Percentiles rank a stretch among this genome's conserved stretches.
Conservation (phyloP, 2,113 vertebrate genomes). For the Sprattus sprattus region DNA sequence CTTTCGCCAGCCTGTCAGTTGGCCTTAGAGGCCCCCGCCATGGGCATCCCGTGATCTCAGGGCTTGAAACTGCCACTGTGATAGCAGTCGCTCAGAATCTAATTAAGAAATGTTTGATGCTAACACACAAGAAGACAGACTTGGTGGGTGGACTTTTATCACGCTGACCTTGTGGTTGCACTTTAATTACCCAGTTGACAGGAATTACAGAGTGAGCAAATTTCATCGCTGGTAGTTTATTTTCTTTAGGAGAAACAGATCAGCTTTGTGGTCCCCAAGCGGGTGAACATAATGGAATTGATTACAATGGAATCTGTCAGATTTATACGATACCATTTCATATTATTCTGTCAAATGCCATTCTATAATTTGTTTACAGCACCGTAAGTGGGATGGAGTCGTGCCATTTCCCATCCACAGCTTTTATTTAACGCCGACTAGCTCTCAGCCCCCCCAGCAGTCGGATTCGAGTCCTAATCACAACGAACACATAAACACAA, state of each 20-base stretch:
- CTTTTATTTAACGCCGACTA: background rate
- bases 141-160: background rate
- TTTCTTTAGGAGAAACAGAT: background rate
- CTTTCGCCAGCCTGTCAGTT: background rate
- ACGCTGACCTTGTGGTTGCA: background rate
- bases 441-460: background rate
- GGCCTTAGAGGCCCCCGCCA: background rate
- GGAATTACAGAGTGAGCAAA: background rate
- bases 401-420: constrained; percentile 44
- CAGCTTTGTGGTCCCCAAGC: background rate
- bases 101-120: background rate
- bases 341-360: background rate
- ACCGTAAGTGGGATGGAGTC: constrained; percentile 37
- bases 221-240: constrained; percentile 7
- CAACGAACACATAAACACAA: background rate
- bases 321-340: constrained; percentile 2
- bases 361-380: constrained; percentile 47
- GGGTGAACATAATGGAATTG: background rate
- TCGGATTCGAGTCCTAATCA: background rate
- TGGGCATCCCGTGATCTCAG: background rate
- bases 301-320: background rate
- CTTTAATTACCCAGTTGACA: background rate
- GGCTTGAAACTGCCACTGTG: background rate
- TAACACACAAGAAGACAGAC: background rate
- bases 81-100: background rate